phyloP scores from a whole-genome alignment of 2,113 vertebrate genomes.

The Gasterosteus aculeatus region DNA sequence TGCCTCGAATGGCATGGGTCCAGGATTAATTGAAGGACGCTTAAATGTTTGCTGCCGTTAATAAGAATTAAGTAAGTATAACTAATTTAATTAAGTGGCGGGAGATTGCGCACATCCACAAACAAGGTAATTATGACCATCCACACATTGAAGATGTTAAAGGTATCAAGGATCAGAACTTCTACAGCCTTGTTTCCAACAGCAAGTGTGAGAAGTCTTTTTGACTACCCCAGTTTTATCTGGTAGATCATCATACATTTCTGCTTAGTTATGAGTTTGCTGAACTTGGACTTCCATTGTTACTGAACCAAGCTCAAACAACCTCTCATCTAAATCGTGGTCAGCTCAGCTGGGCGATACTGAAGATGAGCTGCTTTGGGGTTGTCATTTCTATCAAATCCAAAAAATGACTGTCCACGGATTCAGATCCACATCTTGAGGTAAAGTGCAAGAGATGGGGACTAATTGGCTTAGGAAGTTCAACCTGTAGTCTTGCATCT shows the following conservation, averaged over 20 bases:
- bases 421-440: constrained; percentile 75
- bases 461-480: background rate
- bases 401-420: constrained; percentile 58
- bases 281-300: constrained; percentile 73
- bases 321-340: constrained; percentile 76
- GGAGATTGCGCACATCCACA: background rate
- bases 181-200: constrained; percentile 80
- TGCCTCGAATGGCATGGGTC: background rate
- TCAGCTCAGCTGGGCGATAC: constrained; percentile 70
- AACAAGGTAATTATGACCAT: background rate
- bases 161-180: constrained; percentile 57
- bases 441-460: constrained; percentile 47
- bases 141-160: background rate
- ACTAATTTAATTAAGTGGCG: background rate
- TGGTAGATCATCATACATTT: constrained; percentile 72
- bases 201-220: constrained; percentile 77
- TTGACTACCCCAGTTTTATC: constrained; percentile 76
- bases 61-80: background rate
- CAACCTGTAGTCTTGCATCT: background rate
- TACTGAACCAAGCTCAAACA: constrained; percentile 56
- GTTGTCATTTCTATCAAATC: constrained; percentile 74
- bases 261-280: constrained; percentile 54
- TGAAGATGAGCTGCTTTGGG: constrained; percentile 75
- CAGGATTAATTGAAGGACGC: background rate
- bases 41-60: background rate